phyloP scores from a whole-genome alignment of 2,113 vertebrate species.

The Actenoides lindsayi region DNA sequence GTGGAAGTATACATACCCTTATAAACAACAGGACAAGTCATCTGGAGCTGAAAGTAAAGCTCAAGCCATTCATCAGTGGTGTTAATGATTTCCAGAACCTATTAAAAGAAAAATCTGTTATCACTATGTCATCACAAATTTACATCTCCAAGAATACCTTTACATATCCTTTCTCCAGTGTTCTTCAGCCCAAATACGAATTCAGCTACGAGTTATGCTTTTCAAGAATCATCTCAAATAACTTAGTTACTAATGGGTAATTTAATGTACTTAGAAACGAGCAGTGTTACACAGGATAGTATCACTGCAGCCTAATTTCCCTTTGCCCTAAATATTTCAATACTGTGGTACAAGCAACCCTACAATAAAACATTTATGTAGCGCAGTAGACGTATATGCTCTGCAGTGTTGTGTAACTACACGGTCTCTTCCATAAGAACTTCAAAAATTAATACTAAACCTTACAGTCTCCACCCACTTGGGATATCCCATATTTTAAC shows the following conservation, averaged over 20 bases:
- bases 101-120: constrained; percentile 44
- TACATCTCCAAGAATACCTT: not conserved
- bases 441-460: not conserved
- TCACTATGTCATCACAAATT: not conserved
- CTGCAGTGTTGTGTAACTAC: not conserved
- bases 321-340: not conserved
- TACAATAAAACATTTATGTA: not conserved
- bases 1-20: constrained; percentile 57
- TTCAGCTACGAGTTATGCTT: not conserved
- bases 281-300: not conserved
- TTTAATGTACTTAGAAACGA: not conserved
- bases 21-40: constrained; percentile 55
- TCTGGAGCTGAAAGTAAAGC: constrained; percentile 48
- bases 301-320: not conserved
- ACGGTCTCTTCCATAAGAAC: not conserved
- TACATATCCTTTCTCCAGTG: not conserved
- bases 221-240: not conserved
- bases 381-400: not conserved
- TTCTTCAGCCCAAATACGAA: not conserved
- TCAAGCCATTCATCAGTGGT: constrained; percentile 39
- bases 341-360: not conserved
- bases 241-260: not conserved
- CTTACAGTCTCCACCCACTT: not conserved
- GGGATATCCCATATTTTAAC: not conserved
- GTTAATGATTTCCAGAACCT: constrained; percentile 48